Evolutionary conservation across 1,140 invertebrate species (phyloP).

Genomic region (Oppia nitens): DNA sequence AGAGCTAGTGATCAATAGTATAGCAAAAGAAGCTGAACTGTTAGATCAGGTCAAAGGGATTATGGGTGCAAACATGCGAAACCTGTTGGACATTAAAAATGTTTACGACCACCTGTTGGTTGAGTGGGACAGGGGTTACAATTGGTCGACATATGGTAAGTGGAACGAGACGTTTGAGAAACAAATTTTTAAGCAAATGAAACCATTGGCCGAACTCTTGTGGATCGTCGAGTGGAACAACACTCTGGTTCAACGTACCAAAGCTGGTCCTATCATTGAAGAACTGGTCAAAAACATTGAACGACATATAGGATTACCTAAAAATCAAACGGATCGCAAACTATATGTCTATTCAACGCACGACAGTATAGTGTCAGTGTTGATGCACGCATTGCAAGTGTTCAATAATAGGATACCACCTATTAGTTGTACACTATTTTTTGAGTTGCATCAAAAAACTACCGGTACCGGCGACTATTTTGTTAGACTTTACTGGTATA

Average conservation of each 20-base stretch:
- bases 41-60: not conserved
- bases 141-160: not conserved
- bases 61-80: not conserved
- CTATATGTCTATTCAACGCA: conserved; percentile 9
- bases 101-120: conserved; percentile 8
- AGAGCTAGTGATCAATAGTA: not conserved
- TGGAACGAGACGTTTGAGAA: not conserved
- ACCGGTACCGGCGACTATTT: not conserved
- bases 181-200: not conserved
- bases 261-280: not conserved
- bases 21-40: not conserved
- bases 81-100: not conserved
- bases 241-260: not conserved
- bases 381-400: conserved; percentile 4
- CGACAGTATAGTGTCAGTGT: not conserved
- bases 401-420: conserved; percentile 1
- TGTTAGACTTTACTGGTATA: conserved; percentile 11
- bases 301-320: not conserved
- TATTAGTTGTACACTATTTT: not conserved
- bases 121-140: not conserved
- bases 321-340: not conserved
- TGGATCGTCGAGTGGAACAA: not conserved
- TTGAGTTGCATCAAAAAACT: conserved; percentile 5
- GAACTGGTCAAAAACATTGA: conserved; percentile 1
- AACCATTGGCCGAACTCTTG: not conserved